Base-by-base conservation (phyloP, 2,888 invertebrate species). In the Spodoptera exigua region DNA sequence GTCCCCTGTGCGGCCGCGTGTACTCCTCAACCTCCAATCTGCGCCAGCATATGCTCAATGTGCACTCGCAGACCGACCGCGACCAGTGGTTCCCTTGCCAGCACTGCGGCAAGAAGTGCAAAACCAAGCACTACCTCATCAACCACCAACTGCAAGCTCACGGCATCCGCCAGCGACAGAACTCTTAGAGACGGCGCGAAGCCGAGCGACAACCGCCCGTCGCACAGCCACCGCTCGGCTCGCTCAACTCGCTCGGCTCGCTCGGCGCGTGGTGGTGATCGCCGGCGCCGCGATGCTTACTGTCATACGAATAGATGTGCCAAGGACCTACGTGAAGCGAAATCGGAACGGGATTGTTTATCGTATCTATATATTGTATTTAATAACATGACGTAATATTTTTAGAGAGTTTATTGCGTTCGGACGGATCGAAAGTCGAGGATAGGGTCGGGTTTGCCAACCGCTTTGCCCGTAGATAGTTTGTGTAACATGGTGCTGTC, bases 121-220 rank as follows among this genome's bases (percentile, higher is more conserved):
- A 96, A 93, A 96, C 96, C 82, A 96, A 96, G 91, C 96, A 96
- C 91, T 96, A 96, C 89, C 95, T 96, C 85, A 96, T 96, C 94
- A 96, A 96, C 92, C 96, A 96, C 90, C 96, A 96, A 88, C 95
- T 96, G 78, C 96, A 96, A 92, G 96, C 96, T 74, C 96, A 96
- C 91, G 96, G 96, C 79, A 96, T 96, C 80, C 95, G 96, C 78
- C 96, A 96, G 90, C 95, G 96, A 65, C 95, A 95, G 86, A 95
- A 91, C 89, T 94, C 94, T 85, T 94, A 94, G 93, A 90, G 91
- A 80, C 83, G 91, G 89, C 89, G 89, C 70, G 84, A 81, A 78
- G 88, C 82, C 84, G 89, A 84, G 88, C 87, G 83, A 54, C 75
- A 79, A 67, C 82, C 80, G 70, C 75, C 70, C 61, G 72, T 71